Conservation (phyloP, 1,140 invertebrate genomes). For the Leptoteleia sp. region DNA sequence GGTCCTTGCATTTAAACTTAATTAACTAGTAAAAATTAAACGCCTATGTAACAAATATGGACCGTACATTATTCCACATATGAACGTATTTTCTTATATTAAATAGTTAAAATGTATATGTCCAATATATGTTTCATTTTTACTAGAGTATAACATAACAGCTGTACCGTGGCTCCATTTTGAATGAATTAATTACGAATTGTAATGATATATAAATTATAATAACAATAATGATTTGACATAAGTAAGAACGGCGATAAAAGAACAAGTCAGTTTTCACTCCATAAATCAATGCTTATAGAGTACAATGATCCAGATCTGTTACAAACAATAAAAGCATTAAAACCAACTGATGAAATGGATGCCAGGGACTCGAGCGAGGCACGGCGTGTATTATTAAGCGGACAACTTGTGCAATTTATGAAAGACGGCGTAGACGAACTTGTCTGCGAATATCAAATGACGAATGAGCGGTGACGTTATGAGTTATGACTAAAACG, state of each 20-base stretch:
- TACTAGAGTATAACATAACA: no score
- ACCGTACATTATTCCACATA: no score
- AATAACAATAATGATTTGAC: constrained; percentile 12
- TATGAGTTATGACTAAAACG: constrained; percentile 71
- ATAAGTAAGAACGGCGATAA: constrained; percentile 5
- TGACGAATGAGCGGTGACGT: constrained; percentile 68
- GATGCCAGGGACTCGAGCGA: constrained; percentile 35
- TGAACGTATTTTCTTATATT: no score
- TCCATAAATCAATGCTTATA: constrained; percentile 49
- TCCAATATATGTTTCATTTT: no score
- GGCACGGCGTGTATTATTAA: constrained; percentile 47
- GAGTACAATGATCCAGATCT: constrained; percentile 42
- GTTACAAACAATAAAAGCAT: constrained; percentile 47
- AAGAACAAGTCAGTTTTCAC: constrained; percentile 7
- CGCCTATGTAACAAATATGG: no score
- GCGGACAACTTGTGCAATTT: constrained; percentile 56
- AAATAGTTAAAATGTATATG: no score
- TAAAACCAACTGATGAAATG: constrained; percentile 36
- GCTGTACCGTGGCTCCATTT: no score
- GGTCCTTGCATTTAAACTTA: constrained; percentile 27
- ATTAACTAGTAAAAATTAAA: constrained; percentile 29
- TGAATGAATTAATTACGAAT: no score
- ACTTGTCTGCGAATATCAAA: constrained; percentile 66
- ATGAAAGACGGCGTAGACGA: constrained; percentile 57
- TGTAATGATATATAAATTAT: no score